Percentiles rank a stretch among this genome's conserved stretches.
These are phyloP conservation scores for Umimayanthus chanpuru DNA, from an alignment of 92 coral and sea anemone genomes.

Conservation along the genomic window DNA sequence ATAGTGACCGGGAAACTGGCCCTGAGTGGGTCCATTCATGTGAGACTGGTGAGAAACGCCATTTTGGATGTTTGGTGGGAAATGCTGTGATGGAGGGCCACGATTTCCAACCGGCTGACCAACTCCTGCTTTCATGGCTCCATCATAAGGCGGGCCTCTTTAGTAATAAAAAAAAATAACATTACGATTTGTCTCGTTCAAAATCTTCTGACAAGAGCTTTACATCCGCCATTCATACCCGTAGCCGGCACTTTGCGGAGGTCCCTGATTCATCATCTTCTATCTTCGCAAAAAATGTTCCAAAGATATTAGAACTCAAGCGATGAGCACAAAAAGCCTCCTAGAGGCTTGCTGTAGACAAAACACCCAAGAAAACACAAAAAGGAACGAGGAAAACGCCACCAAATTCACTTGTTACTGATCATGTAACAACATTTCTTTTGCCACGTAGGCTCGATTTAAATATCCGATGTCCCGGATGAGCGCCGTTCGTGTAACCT, in stretches of 20 bases:
- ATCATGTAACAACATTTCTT: slow-evolving; percentile 23
- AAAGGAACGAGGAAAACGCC: slow-evolving; percentile 9
- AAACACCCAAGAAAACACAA: slow-evolving; percentile 25
- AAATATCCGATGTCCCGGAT: slow-evolving; percentile 46
- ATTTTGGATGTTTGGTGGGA: slow-evolving; percentile 39
- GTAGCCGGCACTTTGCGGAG: slow-evolving; percentile 42
- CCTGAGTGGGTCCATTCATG: slow-evolving; percentile 42
- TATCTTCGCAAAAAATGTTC: background rate
- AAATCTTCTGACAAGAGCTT: slow-evolving; percentile 28
- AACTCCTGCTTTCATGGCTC: slow-evolving; percentile 32
- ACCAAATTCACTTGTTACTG: slow-evolving; percentile 14
- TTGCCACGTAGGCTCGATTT: slow-evolving; percentile 47
- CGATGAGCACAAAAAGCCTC: background rate
- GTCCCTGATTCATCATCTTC: slow-evolving; percentile 46
- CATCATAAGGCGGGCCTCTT: slow-evolving; percentile 23
- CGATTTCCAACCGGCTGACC: slow-evolving; percentile 34
- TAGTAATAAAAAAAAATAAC: background rate
- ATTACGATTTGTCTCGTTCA: slow-evolving; percentile 3
- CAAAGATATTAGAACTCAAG: background rate
- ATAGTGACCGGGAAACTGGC: slow-evolving; percentile 33
- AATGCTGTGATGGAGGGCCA: slow-evolving; percentile 31
- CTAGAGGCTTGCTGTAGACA: background rate
- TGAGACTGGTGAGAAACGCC: slow-evolving; percentile 44
- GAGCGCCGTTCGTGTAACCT: slow-evolving; percentile 5
- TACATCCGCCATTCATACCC: slow-evolving; percentile 43